Conservation (phyloP, 1,140 invertebrate species). For the Condylostylus longicornis region DNA sequence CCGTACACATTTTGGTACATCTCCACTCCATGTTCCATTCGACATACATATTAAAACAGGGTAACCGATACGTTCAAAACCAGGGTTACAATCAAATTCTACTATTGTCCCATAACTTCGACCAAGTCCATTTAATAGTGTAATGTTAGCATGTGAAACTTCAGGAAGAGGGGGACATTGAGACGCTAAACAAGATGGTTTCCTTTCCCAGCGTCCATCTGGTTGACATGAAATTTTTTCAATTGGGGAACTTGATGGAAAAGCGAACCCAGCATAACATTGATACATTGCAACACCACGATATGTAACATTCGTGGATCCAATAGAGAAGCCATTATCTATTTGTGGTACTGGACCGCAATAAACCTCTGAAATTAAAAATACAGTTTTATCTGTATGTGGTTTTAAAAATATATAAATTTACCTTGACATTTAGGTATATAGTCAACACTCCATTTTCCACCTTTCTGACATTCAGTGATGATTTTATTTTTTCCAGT, state of each 20-base stretch:
- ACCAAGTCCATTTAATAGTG: constrained; percentile 81
- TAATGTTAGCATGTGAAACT: constrained; percentile 73
- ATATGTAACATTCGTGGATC: constrained; percentile 88
- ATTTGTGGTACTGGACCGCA: constrained; percentile 95
- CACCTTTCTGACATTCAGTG: constrained; percentile 74
- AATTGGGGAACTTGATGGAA: constrained; percentile 69
- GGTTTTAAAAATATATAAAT: neutral
- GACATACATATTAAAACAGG: constrained; percentile 89
- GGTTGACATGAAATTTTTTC: constrained; percentile 80
- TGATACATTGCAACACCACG: constrained; percentile 85
- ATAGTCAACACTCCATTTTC: constrained; percentile 83
- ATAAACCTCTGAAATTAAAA: constrained; percentile 61
- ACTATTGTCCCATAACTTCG: constrained; percentile 91
- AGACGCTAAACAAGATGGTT: constrained; percentile 80
- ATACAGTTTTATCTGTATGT: neutral
- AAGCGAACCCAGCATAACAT: constrained; percentile 92
- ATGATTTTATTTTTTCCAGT: constrained; percentile 71
- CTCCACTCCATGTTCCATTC: constrained; percentile 90
- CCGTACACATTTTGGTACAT: constrained; percentile 76
- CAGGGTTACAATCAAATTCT: constrained; percentile 84
- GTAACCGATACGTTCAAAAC: constrained; percentile 74
- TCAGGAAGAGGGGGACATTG: constrained; percentile 82
- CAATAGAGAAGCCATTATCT: constrained; percentile 91
- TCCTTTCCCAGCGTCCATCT: constrained; percentile 79
- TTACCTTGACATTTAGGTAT: constrained; percentile 82